Conservation (phyloP, 2,888 invertebrate genomes). For the Xylota sylvarum region DNA sequence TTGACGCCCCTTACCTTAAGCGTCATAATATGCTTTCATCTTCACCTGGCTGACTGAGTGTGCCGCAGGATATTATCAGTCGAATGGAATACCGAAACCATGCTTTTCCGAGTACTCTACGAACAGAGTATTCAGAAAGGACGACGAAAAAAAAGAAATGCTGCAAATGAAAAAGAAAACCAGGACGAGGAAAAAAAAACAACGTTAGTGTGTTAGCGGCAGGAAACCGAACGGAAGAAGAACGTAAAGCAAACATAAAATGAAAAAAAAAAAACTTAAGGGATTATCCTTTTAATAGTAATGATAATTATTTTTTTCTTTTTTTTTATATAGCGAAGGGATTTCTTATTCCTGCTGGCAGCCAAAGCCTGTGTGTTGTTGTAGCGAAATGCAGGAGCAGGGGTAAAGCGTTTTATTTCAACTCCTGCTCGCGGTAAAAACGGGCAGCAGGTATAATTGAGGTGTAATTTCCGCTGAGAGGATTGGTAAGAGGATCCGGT, state of each 20-base stretch:
- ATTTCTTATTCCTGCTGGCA: constrained; percentile 58
- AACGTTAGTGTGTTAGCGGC: constrained; percentile 64
- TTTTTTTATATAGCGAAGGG: constrained; percentile 56
- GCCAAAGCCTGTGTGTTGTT: constrained; percentile 10
- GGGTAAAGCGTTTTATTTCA: constrained; percentile 57
- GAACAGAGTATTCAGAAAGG: constrained; percentile 30
- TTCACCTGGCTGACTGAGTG: constrained; percentile 72
- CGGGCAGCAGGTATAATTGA: constrained; percentile 76
- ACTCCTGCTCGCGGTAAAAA: constrained; percentile 64
- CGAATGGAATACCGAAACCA: constrained; percentile 63
- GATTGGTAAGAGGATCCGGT: constrained; percentile 76
- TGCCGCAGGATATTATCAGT: constrained; percentile 76
- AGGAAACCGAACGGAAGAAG: constrained; percentile 74
- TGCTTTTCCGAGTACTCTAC: constrained; percentile 4
- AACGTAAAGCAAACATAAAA: constrained; percentile 73
- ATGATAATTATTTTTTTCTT: constrained; percentile 75
- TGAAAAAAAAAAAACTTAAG: constrained; percentile 61
- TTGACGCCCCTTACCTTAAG: constrained; percentile 59
- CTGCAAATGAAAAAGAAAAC: constrained; percentile 13
- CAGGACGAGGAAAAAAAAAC: constrained; percentile 40
- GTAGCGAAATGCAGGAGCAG: not conserved
- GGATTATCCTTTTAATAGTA: constrained; percentile 78
- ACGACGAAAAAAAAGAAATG: constrained; percentile 48
- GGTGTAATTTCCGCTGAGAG: constrained; percentile 77
- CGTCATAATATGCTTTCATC: constrained; percentile 76